Evolutionary conservation across 37 sponge, comb jelly and placozoan genomes (phyloP), one percentile per base, ranked within the genome.

Genomic region (Haliclona indistincta): DNA sequence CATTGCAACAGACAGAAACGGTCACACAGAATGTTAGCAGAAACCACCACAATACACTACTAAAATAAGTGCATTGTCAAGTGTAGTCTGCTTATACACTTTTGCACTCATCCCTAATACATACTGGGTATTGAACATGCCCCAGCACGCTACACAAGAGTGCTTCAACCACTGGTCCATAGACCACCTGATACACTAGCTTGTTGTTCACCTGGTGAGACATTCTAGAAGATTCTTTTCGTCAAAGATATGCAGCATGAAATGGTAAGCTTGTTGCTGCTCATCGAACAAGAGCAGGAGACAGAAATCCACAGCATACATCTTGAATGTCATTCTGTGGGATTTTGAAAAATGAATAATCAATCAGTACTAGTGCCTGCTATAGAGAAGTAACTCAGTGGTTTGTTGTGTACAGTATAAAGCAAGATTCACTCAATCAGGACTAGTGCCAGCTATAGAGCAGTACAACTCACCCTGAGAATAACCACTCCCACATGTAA

Each of bases 281-380:
- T 98, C 99, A 51, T 95, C 96, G 86, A 93, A 95, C 71, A 95
- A 68, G n/a, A 95, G 75, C 58, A 86, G 56, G 45, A 80, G 81
- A 77, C 89, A 83, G 47, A 94, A 79, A 52, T 88, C 94, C 56
- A 85, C 76, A 5, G 85, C 86, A 71, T 88, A 94, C 94, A 94
- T 73, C 73, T 73, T 77, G 55, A 86, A 85, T 3, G 92, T 82
- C 77, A 94, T 74, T 34, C 94, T 93, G 40, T 23, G 72, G 29
- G n/a, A 39, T 44, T 4, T 7, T 32, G 43, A 29, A 17, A 70
- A 1, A 56, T 15, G 34, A 47, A 47, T 17, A 17, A 47, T 13
- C 13, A 47, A 47, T 47, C 49, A 17, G 13, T 47, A 17, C 8
- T 13, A 47, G 13, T 47, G 8, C 49, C 8, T 17, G 49, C 49